Percentiles rank a stretch among this genome's conserved stretches.
Evolutionary conservation across 2,888 invertebrate species (phyloP).

Genomic region (Adineta ricciae): DNA sequence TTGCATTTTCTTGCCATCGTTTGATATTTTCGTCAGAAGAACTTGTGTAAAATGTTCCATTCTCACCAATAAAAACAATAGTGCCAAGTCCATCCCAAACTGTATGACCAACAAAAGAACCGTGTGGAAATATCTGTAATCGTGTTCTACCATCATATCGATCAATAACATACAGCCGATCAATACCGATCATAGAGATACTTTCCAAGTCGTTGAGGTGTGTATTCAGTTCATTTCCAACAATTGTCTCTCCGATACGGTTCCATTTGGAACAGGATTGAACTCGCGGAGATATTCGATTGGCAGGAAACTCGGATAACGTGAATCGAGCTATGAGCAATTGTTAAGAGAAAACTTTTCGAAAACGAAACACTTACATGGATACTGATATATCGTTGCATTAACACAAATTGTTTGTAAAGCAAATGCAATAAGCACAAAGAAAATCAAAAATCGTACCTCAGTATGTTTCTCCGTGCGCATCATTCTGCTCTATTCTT

Average conservation of each 20-base stretch:
- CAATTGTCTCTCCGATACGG: background rate
- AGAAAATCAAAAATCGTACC: background rate
- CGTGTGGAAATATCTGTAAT: background rate
- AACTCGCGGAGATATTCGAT: background rate
- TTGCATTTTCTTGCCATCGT: background rate
- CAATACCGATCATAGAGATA: background rate
- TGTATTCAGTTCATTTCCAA: background rate
- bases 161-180: background rate
- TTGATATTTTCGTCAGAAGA: background rate
- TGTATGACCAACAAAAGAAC: background rate
- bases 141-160: background rate
- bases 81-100: background rate
- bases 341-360: background rate
- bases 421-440: background rate
- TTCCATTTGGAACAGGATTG: background rate
- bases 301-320: background rate
- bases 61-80: background rate
- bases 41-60: background rate
- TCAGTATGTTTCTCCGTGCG: too few species aligned
- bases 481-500: too few species aligned
- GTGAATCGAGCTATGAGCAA: background rate
- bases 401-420: background rate
- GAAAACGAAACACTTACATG: background rate
- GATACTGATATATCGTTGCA: background rate
- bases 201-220: background rate